Conservation (phyloP, 2,888 invertebrate genomes). For the Nemotelus nigrinus region DNA sequence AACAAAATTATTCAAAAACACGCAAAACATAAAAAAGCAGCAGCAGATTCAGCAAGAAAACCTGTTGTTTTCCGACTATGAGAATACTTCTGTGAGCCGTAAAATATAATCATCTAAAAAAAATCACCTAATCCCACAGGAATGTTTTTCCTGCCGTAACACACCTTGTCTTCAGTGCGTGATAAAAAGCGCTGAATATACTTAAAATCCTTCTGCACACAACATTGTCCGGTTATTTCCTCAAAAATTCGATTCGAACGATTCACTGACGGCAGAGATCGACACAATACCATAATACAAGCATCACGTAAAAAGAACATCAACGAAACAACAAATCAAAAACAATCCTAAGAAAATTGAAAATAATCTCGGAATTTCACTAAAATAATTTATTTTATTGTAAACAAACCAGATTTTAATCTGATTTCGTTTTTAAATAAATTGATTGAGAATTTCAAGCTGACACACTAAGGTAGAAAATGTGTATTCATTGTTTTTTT, state of each 20-base stretch:
- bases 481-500: not conserved
- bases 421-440: conserved; percentile 1
- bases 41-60: no score
- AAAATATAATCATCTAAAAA: no score
- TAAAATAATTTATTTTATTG: conserved; percentile 36
- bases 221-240: not conserved
- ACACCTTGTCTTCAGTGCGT: conserved; percentile 20
- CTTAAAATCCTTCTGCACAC: not conserved
- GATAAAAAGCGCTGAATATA: not conserved
- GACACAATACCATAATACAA: no score
- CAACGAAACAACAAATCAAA: no score
- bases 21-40: no score
- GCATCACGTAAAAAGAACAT: no score
- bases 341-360: not conserved
- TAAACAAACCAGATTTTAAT: conserved; percentile 28
- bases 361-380: conserved; percentile 14
- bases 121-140: not conserved
- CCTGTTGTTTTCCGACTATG: no score
- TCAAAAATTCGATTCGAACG: no score
- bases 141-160: conserved; percentile 13
- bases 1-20: not conserved
- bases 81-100: no score
- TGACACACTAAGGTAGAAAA: not conserved
- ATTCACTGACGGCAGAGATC: no score
- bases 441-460: not conserved